A percentile compares a stretch with the other conserved stretches of the same genome.
These are phyloP conservation scores for Gari tellinella DNA, from an alignment of 2,888 invertebrate species.

Conservation along the genomic window DNA sequence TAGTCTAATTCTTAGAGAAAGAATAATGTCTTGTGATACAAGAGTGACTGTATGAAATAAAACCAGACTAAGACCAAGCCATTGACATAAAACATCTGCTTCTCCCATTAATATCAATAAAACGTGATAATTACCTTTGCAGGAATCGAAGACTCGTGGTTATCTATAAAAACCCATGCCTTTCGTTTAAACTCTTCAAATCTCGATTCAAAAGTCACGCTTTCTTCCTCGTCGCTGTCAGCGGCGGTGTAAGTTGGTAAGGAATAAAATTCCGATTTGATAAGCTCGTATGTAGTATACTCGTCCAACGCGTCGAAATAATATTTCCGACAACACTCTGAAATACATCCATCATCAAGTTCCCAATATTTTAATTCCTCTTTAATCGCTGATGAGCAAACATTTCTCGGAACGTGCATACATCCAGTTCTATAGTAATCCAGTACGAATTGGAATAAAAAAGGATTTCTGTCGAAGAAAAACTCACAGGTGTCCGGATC, in stretches of 20 bases:
- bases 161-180: constrained; percentile 66
- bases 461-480: constrained; percentile 74
- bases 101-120: too few species aligned
- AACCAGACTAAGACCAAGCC: too few species aligned
- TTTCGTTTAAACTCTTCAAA: constrained; percentile 34
- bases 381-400: constrained; percentile 59
- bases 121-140: constrained; percentile 64
- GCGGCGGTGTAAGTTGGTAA: constrained; percentile 31
- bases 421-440: constrained; percentile 67
- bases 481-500: constrained; percentile 46
- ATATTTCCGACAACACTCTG: constrained; percentile 67
- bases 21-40: too few species aligned
- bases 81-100: too few species aligned
- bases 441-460: constrained; percentile 64
- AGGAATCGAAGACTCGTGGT: constrained; percentile 57
- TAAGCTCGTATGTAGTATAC: constrained; percentile 50
- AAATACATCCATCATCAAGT: constrained; percentile 55
- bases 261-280: constrained; percentile 56
- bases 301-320: constrained; percentile 63
- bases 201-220: constrained; percentile 3
- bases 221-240: not conserved
- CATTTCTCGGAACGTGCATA: constrained; percentile 67
- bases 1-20: too few species aligned
- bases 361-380: constrained; percentile 71
- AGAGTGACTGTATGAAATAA: too few species aligned